Evolutionary conservation across 2,888 invertebrate genomes (phyloP).

Genomic region (Pinctada fucata): DNA sequence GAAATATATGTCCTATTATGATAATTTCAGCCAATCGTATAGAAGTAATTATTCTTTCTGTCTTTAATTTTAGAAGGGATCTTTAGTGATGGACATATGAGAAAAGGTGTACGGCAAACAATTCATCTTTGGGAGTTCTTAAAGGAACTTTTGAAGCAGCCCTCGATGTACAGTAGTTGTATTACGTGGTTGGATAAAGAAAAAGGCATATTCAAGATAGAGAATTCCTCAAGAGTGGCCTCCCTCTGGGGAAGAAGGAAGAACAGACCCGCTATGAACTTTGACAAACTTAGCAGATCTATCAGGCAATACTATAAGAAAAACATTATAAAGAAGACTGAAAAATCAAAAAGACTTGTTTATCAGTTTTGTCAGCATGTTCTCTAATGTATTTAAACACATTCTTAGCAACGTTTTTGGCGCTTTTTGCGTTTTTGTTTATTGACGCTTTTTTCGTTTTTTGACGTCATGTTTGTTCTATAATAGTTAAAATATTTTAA

Average conservation of each 20-base stretch:
- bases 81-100: no score
- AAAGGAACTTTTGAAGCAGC: slow-evolving; percentile 93
- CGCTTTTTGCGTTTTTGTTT: no score
- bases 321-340: slow-evolving; percentile 93
- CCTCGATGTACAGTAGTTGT: slow-evolving; percentile 92
- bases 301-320: slow-evolving; percentile 99
- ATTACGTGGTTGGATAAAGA: slow-evolving; percentile 97
- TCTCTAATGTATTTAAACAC: no score
- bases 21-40: no score
- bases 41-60: no score
- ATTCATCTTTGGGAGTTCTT: slow-evolving; percentile 99
- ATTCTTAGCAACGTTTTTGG: no score
- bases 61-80: no score
- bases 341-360: slow-evolving; percentile 96
- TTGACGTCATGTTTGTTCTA: no score
- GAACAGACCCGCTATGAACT: slow-evolving; percentile 99
- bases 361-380: slow-evolving; percentile 92
- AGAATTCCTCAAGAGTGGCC: slow-evolving; percentile 98
- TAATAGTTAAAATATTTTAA: no score
- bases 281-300: slow-evolving; percentile 97
- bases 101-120: slow-evolving; percentile 59
- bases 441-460: no score
- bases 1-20: no score
- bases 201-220: slow-evolving; percentile 95
- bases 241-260: slow-evolving; percentile 98